phyloP scores from a whole-genome alignment of 2,113 vertebrate genomes.

The Psophia crepitans region DNA sequence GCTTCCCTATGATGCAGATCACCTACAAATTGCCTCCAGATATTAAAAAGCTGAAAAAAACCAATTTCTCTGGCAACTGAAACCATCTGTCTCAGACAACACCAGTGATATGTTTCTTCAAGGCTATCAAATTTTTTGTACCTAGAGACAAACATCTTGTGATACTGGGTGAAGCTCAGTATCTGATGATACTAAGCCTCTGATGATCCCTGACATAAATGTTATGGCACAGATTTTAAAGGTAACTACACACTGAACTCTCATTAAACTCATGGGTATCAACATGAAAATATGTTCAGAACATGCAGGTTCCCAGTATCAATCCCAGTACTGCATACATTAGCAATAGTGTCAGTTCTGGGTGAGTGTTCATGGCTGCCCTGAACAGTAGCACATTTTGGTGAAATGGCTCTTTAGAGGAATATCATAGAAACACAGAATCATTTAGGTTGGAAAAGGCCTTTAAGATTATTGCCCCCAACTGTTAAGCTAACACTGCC shows the following conservation, averaged over 20 bases:
- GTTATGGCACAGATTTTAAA: neutral
- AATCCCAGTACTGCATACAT: neutral
- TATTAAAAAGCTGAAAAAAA: neutral
- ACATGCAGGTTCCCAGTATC: neutral
- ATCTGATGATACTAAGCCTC: no score
- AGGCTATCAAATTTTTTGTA: neutral
- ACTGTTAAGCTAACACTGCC: neutral
- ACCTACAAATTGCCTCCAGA: neutral
- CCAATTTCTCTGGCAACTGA: neutral
- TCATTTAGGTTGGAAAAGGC: neutral
- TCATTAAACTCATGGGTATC: neutral
- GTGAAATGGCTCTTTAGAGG: neutral
- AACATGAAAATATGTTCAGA: neutral
- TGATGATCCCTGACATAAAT: neutral
- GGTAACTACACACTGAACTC: neutral
- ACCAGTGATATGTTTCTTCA: neutral
- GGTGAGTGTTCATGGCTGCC: neutral
- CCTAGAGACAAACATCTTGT: neutral
- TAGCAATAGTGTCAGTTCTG: neutral
- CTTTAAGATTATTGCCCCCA: neutral
- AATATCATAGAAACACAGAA: neutral
- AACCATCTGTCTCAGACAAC: neutral
- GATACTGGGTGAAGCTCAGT: neutral
- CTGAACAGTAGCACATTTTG: neutral
- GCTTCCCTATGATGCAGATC: neutral